phyloP scores from a whole-genome alignment of 2,888 invertebrate species.

The Drosophila fungiperda region DNA sequence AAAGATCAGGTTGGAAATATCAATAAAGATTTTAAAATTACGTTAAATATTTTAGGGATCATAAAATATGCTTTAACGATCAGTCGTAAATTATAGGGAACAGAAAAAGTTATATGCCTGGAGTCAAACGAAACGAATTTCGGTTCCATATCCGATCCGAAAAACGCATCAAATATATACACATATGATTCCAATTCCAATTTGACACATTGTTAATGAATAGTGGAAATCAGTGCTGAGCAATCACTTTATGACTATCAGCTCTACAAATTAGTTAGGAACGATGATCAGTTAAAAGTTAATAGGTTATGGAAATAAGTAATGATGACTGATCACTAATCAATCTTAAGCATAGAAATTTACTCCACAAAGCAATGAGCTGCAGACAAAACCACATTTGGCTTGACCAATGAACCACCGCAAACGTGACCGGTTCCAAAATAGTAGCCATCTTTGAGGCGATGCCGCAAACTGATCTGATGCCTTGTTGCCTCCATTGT shows the following conservation, averaged over 20 bases:
- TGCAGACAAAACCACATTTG: conserved; percentile 77
- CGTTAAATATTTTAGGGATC: not conserved
- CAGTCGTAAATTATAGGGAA: not conserved
- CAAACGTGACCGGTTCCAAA: conserved; percentile 83
- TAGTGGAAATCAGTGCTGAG: not conserved
- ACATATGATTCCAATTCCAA: not conserved
- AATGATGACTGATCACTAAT: not conserved
- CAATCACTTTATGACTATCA: not conserved
- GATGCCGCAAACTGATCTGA: conserved; percentile 77
- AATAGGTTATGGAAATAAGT: not conserved
- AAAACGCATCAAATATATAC: no score
- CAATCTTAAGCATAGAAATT: conserved; percentile 28
- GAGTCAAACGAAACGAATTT: no score
- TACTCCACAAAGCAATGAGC: conserved; percentile 84
- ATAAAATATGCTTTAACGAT: not conserved
- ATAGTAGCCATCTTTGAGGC: conserved; percentile 70
- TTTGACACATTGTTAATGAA: not conserved
- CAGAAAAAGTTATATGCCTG: not conserved
- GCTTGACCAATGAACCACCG: conserved; percentile 77
- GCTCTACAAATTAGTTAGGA: not conserved
- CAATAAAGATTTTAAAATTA: not conserved
- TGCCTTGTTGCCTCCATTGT: conserved; percentile 71
- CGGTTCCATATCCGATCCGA: no score
- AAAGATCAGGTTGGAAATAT: not conserved
- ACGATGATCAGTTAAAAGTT: not conserved